Percentiles rank a stretch among this genome's conserved stretches.
Evolutionary conservation across 2,797 vertebrate genomes (phyloP).

Genomic region (Silurus lanzhouensis): DNA sequence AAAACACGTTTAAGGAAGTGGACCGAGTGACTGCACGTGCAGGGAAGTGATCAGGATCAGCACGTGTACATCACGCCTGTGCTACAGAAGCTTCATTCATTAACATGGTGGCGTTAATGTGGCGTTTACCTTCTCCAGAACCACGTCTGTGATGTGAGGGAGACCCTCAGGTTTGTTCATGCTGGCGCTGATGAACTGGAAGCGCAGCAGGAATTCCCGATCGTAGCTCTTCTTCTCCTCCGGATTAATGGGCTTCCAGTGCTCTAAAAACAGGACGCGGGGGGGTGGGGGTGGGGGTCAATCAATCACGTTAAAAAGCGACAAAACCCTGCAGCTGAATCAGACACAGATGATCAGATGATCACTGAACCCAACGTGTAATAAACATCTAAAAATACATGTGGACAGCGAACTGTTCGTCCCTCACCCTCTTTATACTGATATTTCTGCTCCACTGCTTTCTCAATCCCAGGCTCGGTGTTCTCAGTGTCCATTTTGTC

Average conservation of each 20-base stretch:
- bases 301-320: not conserved
- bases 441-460: slow-evolving; percentile 83
- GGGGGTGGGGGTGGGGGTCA: not conserved
- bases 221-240: slow-evolving; percentile 95
- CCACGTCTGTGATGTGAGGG: slow-evolving; percentile 91
- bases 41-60: too few relatives aligned
- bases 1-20: too few relatives aligned
- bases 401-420: too few relatives aligned
- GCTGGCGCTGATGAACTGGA: slow-evolving; percentile 92
- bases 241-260: slow-evolving; percentile 92
- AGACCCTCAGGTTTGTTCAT: slow-evolving; percentile 96
- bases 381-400: not conserved
- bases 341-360: not conserved
- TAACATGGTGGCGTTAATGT: not conserved
- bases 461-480: slow-evolving; percentile 70
- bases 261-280: slow-evolving; percentile 63
- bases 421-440: slow-evolving; percentile 89
- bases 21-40: too few relatives aligned
- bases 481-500: slow-evolving; percentile 88
- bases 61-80: not conserved
- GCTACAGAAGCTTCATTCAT: not conserved
- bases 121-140: slow-evolving; percentile 88
- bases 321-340: not conserved
- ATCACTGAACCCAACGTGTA: too few relatives aligned
- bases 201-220: slow-evolving; percentile 90